phyloP scores from a whole-genome alignment of 1,140 invertebrate genomes.

The Schmidtea mediterranea region DNA sequence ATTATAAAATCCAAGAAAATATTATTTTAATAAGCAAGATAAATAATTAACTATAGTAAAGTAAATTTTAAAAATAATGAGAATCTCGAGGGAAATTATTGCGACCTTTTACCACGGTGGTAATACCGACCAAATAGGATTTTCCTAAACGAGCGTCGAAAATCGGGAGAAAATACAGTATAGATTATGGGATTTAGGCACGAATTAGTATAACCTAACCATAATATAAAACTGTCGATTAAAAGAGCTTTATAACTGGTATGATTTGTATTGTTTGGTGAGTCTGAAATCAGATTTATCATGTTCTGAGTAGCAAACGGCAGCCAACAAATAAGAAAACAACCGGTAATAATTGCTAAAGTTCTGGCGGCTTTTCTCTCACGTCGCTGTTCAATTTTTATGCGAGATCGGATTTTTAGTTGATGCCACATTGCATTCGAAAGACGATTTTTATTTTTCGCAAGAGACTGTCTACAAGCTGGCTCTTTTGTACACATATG shows the following conservation, averaged over 20 bases:
- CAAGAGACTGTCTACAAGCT: no score
- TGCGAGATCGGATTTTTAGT: no score
- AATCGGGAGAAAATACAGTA: constrained; percentile 89
- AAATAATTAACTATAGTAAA: no score
- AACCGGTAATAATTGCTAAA: constrained; percentile 30
- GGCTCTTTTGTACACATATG: no score
- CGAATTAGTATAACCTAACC: constrained; percentile 75
- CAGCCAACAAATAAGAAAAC: constrained; percentile 5
- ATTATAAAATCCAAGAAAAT: no score
- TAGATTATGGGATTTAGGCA: constrained; percentile 81
- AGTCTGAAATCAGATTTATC: constrained; percentile 28
- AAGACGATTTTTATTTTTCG: no score
- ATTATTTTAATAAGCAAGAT: no score
- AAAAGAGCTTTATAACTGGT: constrained; percentile 16
- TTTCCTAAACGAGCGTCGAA: constrained; percentile 67
- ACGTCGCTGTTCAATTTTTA: constrained; percentile 25
- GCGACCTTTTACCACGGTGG: background rate
- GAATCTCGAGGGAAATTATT: no score
- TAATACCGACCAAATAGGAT: constrained; percentile 11
- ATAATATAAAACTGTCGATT: constrained; percentile 35
- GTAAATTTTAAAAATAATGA: no score
- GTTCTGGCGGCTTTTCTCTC: constrained; percentile 29
- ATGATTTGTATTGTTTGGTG: background rate
- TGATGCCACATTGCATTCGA: no score
- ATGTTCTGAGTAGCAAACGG: background rate